Evolutionary conservation across 2,888 invertebrate genomes (phyloP).

Genomic region (Latrodectus hesperus): DNA sequence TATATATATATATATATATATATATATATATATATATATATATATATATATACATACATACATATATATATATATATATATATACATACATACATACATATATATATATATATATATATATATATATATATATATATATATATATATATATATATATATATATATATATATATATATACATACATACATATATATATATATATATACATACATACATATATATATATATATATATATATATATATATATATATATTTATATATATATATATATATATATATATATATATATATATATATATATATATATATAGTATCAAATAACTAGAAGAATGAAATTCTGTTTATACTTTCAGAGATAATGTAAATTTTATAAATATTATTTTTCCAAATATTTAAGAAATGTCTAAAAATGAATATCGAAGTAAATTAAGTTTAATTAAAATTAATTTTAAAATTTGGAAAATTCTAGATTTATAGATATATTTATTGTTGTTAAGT

Average conservation of each 20-base stretch:
- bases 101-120: conserved; percentile 13
- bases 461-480: too few relatives aligned
- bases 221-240: conserved; percentile 25
- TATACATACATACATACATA: conserved; percentile 7
- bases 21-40: too few relatives aligned
- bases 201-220: background rate
- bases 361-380: too few relatives aligned
- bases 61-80: conserved; percentile 12
- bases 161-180: background rate
- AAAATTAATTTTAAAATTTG: too few relatives aligned
- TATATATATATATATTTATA: conserved; percentile 20
- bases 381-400: too few relatives aligned
- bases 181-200: background rate
- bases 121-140: conserved; percentile 13
- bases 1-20: too few relatives aligned
- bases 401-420: too few relatives aligned
- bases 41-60: too few relatives aligned
- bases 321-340: too few relatives aligned
- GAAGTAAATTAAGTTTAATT: too few relatives aligned
- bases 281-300: conserved; percentile 14
- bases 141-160: conserved; percentile 16
- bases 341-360: too few relatives aligned
- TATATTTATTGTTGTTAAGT: too few relatives aligned
- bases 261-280: conserved; percentile 17
- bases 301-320: background rate